A percentile compares a stretch with the other conserved stretches of the same genome.
Conservation (phyloP, 2,888 invertebrate genomes). For the Stictocephala bisonia region DNA sequence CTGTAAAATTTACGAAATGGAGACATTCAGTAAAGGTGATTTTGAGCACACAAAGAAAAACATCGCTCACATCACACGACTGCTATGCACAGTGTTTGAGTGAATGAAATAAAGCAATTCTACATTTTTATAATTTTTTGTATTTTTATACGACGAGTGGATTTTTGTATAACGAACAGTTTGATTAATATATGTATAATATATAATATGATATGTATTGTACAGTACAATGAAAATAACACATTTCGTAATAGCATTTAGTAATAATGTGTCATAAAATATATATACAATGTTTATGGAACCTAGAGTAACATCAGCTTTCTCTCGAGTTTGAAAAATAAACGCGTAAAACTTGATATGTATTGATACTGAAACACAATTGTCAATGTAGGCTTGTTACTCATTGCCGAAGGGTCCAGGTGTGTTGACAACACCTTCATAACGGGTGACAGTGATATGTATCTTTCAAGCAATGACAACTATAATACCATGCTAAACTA, state of each 20-base stretch:
- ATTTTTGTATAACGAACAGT: conserved; percentile 50
- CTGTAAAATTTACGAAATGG: too few species aligned
- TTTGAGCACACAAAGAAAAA: too few species aligned
- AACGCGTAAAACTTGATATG: conserved; percentile 28
- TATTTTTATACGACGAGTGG: conserved; percentile 50
- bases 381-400: too few species aligned
- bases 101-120: conserved; percentile 44
- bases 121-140: conserved; percentile 49
- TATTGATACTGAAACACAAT: too few species aligned
- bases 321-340: conserved; percentile 38
- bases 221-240: conserved; percentile 57
- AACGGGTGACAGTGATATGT: conserved; percentile 34
- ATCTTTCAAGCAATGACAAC: conserved; percentile 21
- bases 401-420: too few species aligned
- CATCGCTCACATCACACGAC: too few species aligned
- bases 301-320: conserved; percentile 37
- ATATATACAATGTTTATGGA: conserved; percentile 39
- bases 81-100: too few species aligned
- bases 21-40: too few species aligned
- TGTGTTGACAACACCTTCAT: conserved; percentile 36
- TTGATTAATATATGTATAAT: conserved; percentile 50
- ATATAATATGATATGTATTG: conserved; percentile 56
- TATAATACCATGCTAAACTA: conserved; percentile 34
- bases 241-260: conserved; percentile 52
- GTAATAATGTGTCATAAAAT: conserved; percentile 50